These are phyloP conservation scores for Antheraea assamensis DNA, from an alignment of 2,888 invertebrate species.

Conservation along the genomic window DNA sequence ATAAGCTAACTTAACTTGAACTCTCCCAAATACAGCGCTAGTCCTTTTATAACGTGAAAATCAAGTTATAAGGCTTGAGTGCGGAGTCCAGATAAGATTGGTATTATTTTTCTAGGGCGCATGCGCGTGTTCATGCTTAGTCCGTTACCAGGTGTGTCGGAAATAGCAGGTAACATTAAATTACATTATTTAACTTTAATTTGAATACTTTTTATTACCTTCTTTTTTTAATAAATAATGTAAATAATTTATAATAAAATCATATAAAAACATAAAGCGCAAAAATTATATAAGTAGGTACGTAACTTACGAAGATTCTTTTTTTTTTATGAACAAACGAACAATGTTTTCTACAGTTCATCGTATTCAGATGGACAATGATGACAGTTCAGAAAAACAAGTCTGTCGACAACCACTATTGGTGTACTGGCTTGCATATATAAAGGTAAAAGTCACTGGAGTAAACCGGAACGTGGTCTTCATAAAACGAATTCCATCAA, in stretches of 20 bases:
- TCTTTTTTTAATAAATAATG: neutral
- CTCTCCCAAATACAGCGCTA: slow-evolving; percentile 27
- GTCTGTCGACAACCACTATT: neutral
- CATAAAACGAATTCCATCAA: neutral
- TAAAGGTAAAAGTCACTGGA: neutral
- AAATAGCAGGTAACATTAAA: slow-evolving; percentile 15
- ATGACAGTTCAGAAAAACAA: neutral
- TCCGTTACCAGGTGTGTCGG: slow-evolving; percentile 16
- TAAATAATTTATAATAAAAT: neutral
- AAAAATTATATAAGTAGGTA: neutral
- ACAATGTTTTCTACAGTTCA: neutral
- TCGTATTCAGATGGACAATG: neutral
- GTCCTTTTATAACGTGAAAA: slow-evolving; percentile 37
- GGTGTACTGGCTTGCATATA: neutral
- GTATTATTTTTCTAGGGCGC: slow-evolving; percentile 35
- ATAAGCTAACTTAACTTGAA: slow-evolving; percentile 40
- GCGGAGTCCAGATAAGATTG: slow-evolving; percentile 44
- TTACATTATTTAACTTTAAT: neutral
- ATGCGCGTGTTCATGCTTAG: slow-evolving; percentile 56
- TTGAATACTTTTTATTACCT: neutral
- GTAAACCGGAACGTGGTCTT: neutral
- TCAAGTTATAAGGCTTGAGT: slow-evolving; percentile 35
- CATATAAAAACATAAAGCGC: neutral
- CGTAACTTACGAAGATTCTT: neutral
- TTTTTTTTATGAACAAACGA: neutral